Evolutionary conservation across 2,888 invertebrate species (phyloP), one percentile per base, ranked within the genome.

Genomic region (Metallyticus violacea): DNA sequence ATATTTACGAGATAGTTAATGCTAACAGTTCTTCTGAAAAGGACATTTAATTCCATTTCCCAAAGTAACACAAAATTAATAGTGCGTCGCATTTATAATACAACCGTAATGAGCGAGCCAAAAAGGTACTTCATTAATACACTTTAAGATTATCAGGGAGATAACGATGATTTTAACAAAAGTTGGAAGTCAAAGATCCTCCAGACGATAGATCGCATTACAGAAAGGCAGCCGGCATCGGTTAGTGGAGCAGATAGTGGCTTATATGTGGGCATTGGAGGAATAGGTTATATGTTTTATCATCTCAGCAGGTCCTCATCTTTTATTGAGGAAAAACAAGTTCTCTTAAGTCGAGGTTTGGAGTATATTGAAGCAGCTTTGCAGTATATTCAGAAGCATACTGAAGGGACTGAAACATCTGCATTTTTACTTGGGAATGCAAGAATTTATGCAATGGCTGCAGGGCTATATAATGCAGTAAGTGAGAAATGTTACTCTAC

Each of bases 341-440:
- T 91, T 1, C 95, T 94, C 86, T 89, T 96, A 78, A 92, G 94
- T 80, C 93, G 94, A 89, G 95, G 94, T 0, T 89, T 93, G 2
- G 93, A 94, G 85, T 96, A 96, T 90, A 91, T 96, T 26, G 92
- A 93, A 85, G 94, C 95, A 9, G 94, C 95, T 1, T 90, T 96
- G 87, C 92, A 93, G 77, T 93, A 93, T 86, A 92, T 93, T 7
- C 90, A 91, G n/a, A 91, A 91, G n/a, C 91, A 91, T 88, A 87
- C 91, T 80, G 93, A 93, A 87, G 91, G 93, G 90, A 89, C 92
- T n/a, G 95, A 96, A 87, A 93, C 93, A 81, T 95, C 95, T 22
- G 94, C 95, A 0, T 97, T 97, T 91, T 91, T 97, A 22, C 93
- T 97, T n/a, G 97, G 97, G 2, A 95, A 95, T 90, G 95, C 95